phyloP scores from a whole-genome alignment of 2,888 invertebrate species.

The Trichogramma dendrolimi region DNA sequence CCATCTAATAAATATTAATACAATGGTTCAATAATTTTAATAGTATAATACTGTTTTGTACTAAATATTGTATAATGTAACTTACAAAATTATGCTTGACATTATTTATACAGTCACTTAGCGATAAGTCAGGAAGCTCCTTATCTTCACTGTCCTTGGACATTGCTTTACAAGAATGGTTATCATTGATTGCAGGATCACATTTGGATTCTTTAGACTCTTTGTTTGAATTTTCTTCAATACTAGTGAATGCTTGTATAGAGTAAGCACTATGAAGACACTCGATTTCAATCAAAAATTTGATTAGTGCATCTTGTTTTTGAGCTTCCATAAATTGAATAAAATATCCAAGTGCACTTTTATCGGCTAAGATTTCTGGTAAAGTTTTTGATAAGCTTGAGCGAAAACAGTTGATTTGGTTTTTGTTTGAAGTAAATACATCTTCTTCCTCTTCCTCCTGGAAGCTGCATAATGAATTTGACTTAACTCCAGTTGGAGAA shows the following conservation, averaged over 20 bases:
- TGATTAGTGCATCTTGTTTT: conserved; percentile 63
- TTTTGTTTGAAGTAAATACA: conserved; percentile 29
- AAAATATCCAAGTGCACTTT: conserved; percentile 77
- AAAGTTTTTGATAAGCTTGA: conserved; percentile 73
- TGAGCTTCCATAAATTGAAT: conserved; percentile 81
- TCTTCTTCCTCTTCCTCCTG: conserved; percentile 47
- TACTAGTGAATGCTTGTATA: conserved; percentile 13
- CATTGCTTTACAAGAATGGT: conserved; percentile 27
- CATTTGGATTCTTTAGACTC: conserved; percentile 20
- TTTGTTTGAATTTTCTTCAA: conserved; percentile 10
- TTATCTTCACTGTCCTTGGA: conserved; percentile 23
- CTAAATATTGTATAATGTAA: background rate
- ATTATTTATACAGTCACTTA: conserved; percentile 28
- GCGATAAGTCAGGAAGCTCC: conserved; percentile 24
- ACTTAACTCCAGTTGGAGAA: conserved; percentile 26
- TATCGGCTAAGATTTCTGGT: conserved; percentile 71
- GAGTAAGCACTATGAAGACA: conserved; percentile 53
- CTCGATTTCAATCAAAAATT: conserved; percentile 75
- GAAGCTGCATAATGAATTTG: conserved; percentile 39
- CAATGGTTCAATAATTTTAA: too few relatives aligned
- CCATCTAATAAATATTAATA: too few relatives aligned
- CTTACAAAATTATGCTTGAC: conserved; percentile 22
- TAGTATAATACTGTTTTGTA: background rate
- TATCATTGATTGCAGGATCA: conserved; percentile 23
- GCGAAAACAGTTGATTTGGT: conserved; percentile 51